Evolutionary conservation across 2,113 vertebrate genomes (phyloP), one percentile per base, ranked within the genome.

Genomic region (Cebus imitator): DNA sequence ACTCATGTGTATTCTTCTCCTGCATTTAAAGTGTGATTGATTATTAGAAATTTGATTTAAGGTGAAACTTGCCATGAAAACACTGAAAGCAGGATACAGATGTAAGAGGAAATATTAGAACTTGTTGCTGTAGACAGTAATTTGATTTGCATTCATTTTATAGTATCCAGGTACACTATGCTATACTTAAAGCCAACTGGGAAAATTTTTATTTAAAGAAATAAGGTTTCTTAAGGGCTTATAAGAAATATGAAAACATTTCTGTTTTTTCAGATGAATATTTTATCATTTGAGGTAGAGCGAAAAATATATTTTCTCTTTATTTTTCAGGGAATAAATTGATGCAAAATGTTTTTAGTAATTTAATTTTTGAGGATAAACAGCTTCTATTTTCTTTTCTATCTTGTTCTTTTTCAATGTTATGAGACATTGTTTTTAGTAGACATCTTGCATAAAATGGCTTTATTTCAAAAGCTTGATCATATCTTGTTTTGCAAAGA

Each of bases 161-260:
- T 81, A 86, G 52, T 86, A 21, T 79, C 72, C 37, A 88, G 89
- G 73, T 91, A 64, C 79, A 52, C 90, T 86, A 25, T 58, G 96
- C 68, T 50, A 94, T 96, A 91, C n/a, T 72, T 96, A 70, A 94
- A 95, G 75, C 11, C 88, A 91, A 48, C 30, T 35, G 55, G 45
- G 27, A 32, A 76, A 84, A 81, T 76, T n/a, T 66, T 94, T 45
- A 30, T 91, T 96, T 87, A 66, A 90, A 90, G 80, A 93, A 95
- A 97, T 37, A 11, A 87, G 70, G 30, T 86, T 90, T 92, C 93
- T 91, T 80, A 83, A 94, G 79, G 73, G 43, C 55, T 95, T 50
- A 43, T 72, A 88, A 88, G 58, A 98, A 98, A 72, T 86, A 88
- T 52, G 79, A 89, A 97, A 97, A 96, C 82, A 95, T 97, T 97